A percentile compares a stretch with the other conserved stretches of the same genome.
These are phyloP conservation scores for Dromaius novaehollandiae DNA, from an alignment of 2,113 vertebrate species.

Conservation along the genomic window DNA sequence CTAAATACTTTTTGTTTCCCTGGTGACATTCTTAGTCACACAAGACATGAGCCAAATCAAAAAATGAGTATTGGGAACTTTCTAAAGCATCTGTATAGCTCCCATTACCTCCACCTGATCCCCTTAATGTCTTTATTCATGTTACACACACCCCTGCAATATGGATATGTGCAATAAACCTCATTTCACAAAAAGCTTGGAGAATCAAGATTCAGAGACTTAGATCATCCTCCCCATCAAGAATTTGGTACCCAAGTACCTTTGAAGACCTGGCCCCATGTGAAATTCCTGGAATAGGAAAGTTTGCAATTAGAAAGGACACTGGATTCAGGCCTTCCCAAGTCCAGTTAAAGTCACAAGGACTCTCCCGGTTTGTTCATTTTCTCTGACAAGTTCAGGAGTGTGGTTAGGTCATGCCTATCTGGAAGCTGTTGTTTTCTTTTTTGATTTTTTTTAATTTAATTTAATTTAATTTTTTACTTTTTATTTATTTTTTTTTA, in stretches of 20 bases:
- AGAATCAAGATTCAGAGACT: background rate
- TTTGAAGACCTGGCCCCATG: background rate
- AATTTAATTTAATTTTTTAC: background rate
- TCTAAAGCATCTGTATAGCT: background rate
- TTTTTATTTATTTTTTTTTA: background rate
- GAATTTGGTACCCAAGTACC: background rate
- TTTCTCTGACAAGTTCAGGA: background rate
- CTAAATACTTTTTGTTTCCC: background rate
- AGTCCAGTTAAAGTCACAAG: background rate
- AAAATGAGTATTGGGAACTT: background rate
- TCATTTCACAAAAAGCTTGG: background rate
- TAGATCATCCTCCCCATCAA: background rate
- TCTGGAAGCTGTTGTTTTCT: background rate
- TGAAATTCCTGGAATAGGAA: background rate
- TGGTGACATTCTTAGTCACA: background rate
- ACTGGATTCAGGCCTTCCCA: background rate
- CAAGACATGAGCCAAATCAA: background rate
- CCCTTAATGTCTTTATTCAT: background rate
- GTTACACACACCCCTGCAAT: rapidly evolving
- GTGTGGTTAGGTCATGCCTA: background rate
- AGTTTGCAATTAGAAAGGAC: background rate
- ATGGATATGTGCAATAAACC: background rate
- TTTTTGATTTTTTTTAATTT: too few species aligned
- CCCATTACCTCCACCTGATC: background rate
- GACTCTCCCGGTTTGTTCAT: too few species aligned